phyloP scores from a whole-genome alignment of 2,888 invertebrate species.

The Bursaphelenchus okinawaensis region DNA sequence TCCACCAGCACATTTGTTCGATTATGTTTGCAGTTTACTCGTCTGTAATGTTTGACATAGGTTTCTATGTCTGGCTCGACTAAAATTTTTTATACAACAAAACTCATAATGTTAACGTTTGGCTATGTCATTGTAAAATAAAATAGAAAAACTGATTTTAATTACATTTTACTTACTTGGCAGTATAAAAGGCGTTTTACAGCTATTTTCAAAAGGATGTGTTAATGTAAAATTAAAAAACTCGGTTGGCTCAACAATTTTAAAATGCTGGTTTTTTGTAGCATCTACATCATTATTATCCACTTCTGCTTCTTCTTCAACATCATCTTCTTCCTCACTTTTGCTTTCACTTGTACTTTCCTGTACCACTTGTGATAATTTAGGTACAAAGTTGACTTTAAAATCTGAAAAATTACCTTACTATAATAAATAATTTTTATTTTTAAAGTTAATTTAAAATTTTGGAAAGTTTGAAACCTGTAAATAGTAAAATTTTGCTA shows the following conservation, averaged over 20 bases:
- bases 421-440: too few relatives aligned
- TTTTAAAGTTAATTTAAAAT: too few relatives aligned
- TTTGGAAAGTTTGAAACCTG: too few relatives aligned
- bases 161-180: constrained; percentile 2
- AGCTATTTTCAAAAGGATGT: constrained; percentile 30
- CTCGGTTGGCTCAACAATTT: neutral
- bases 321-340: neutral
- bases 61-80: constrained; percentile 20
- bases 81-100: constrained; percentile 12
- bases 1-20: constrained; percentile 15
- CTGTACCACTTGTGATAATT: too few relatives aligned
- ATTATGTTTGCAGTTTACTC: constrained; percentile 19
- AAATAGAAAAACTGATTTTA: constrained; percentile 7
- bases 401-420: too few relatives aligned
- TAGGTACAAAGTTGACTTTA: too few relatives aligned
- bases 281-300: neutral
- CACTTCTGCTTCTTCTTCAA: neutral
- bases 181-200: constrained; percentile 20
- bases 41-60: constrained; percentile 18
- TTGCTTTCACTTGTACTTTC: too few relatives aligned
- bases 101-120: too few relatives aligned
- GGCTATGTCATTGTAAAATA: neutral
- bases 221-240: constrained; percentile 16
- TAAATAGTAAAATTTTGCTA: too few relatives aligned
- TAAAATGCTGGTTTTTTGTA: neutral